Base-by-base conservation (phyloP, 30 jellyfish, hydroid and myxozoan species). In the Catostylus mosaicus region DNA sequence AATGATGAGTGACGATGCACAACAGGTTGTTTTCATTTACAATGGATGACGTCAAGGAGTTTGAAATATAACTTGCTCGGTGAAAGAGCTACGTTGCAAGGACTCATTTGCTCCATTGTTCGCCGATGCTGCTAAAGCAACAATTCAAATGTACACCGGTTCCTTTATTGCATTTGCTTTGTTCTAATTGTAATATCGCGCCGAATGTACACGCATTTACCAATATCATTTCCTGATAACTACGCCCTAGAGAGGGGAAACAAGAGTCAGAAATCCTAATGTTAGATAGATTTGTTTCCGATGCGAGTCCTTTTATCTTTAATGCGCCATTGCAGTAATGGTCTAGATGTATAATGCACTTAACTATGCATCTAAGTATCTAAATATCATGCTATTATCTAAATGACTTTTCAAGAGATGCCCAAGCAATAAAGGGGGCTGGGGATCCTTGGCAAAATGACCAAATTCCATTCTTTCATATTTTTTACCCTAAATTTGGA, bases 121-220 rank as follows among this genome's bases (percentile, higher is more conserved):
- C 63, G 20, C 20, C 27, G 63, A 23, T 48, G 63, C 23, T 48
- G 63, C 23, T 16, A 16, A 16, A 27, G 63, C 24, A 48, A 48
- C 63, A 6, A 23, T 59, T n/a, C 71, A 59, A 59, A 59, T 18
- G 35, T 59, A 59, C 19, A 59, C 71, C 71, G 26, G 37, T 16
- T 59, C 26, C 71, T 10, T 4, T 29, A 59, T 24, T 52, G 29
- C 30, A 10, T 20, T n/a, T n/a, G 67, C 30, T 4, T 20, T 52
- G 67, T 26, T 4, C 67, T 26, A 52, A 6, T 52, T 6, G 67
- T 20, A 52, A 52, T 40, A 40, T 40, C 54, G 14, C 7, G 54
- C 14, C 7, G 11, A n/a, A 40, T 7, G 67, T n/a, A 7, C 67
- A 52, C 54, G 22, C 30, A 52, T 11, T 22, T 52, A 24, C 29